phyloP scores from a whole-genome alignment of 1,140 invertebrate species.

The Drosophila biarmipes region DNA sequence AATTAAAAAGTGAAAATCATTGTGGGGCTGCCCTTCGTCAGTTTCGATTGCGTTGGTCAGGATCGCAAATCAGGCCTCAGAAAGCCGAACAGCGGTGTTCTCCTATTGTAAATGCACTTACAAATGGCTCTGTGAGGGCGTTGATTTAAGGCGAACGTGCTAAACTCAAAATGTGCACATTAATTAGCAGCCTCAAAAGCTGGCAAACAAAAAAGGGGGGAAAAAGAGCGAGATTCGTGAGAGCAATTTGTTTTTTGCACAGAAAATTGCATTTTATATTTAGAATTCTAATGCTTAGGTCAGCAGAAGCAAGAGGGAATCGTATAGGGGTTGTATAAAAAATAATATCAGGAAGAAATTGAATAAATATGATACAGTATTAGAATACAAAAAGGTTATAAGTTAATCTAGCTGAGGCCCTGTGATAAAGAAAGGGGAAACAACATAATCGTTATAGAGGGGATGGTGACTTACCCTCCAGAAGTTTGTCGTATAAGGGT shows the following conservation, averaged over 20 bases:
- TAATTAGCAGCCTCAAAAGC: conserved; percentile 6
- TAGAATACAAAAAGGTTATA: no score
- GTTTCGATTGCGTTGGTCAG: conserved; percentile 55
- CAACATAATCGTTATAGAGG: no score
- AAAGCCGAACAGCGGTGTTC: conserved; percentile 6
- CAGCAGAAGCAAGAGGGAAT: neutral
- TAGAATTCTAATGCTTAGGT: conserved; percentile 3
- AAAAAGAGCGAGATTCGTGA: neutral
- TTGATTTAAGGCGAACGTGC: conserved; percentile 1
- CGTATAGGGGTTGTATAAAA: neutral
- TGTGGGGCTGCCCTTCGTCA: conserved; percentile 29
- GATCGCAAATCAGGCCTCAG: conserved; percentile 11
- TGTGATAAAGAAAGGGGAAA: no score
- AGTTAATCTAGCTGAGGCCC: no score
- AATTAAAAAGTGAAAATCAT: conserved; percentile 14
- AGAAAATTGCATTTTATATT: conserved; percentile 2
- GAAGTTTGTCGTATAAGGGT: no score
- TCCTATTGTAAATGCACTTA: neutral
- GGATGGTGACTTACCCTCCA: no score
- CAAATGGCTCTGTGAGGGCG: neutral
- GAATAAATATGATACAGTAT: no score
- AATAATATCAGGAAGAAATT: no score
- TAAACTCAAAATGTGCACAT: conserved; percentile 6
- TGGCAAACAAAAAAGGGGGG: neutral
- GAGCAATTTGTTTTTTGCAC: neutral